Evolutionary conservation across 2,888 invertebrate genomes (phyloP).

Genomic region (Brenthis daphne): DNA sequence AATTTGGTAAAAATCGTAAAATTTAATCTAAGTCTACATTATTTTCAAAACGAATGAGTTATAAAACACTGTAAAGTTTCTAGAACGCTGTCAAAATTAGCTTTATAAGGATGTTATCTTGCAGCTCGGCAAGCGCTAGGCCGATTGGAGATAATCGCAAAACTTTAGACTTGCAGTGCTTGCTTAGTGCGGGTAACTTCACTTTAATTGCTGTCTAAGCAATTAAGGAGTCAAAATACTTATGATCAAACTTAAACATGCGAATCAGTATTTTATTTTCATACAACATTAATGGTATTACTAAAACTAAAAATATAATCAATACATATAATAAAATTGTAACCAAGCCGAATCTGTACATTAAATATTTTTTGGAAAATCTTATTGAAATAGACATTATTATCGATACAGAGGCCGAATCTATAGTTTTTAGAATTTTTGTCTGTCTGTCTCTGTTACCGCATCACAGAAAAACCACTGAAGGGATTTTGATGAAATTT

Average conservation of each 20-base stretch:
- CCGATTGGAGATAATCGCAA: conserved; percentile 42
- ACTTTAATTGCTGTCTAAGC: conserved; percentile 33
- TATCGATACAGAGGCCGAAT: too few species aligned
- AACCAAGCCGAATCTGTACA: too few species aligned
- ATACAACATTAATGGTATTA: neutral
- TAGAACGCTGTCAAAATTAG: conserved; percentile 16
- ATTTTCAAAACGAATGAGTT: neutral
- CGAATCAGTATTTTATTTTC: conserved; percentile 3
- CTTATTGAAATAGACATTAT: too few species aligned
- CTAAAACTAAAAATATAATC: too few species aligned
- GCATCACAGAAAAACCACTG: too few species aligned
- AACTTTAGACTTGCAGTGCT: conserved; percentile 31
- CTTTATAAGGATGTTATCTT: conserved; percentile 39
- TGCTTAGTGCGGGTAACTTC: conserved; percentile 27
- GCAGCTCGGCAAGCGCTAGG: conserved; percentile 40
- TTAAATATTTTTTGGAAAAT: too few species aligned
- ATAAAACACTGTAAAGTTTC: conserved; percentile 5
- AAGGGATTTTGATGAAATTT: too few species aligned
- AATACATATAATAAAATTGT: too few species aligned
- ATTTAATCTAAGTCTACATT: neutral
- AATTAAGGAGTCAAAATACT: conserved; percentile 34
- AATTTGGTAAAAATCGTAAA: too few species aligned
- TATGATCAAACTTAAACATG: conserved; percentile 21
- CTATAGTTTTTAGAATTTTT: too few species aligned
- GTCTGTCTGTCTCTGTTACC: too few species aligned